A percentile compares a stretch with the other conserved stretches of the same genome.
These are phyloP conservation scores for Sesamia inferens DNA, from an alignment of 2,888 invertebrate genomes.

Conservation along the genomic window DNA sequence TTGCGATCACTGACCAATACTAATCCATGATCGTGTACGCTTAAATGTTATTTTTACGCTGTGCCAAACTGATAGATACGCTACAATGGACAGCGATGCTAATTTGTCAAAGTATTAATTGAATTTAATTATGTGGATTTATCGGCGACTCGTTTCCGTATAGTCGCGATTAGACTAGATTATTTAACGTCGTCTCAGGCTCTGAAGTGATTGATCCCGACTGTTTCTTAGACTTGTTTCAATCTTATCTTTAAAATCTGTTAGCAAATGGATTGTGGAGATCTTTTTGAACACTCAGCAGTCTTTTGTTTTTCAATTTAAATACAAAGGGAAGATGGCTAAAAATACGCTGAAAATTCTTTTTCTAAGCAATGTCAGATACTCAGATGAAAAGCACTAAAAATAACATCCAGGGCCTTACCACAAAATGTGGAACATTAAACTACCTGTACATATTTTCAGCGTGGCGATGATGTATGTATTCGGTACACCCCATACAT, in stretches of 20 bases:
- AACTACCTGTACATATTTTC: constrained; percentile 8
- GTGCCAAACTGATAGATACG: constrained; percentile 39
- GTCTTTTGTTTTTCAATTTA: not conserved
- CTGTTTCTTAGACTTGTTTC: constrained; percentile 16
- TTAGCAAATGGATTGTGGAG: not conserved
- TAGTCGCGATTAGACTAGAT: constrained; percentile 43
- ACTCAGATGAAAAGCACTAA: not conserved
- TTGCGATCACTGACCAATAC: constrained; percentile 40
- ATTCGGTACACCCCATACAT: constrained; percentile 43
- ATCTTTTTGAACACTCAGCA: not conserved
- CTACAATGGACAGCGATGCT: constrained; percentile 36
- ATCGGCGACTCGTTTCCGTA: constrained; percentile 50
- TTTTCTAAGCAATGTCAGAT: not conserved
- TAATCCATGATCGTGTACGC: constrained; percentile 45
- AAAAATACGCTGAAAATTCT: not conserved
- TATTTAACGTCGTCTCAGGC: constrained; percentile 40
- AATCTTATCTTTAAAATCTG: constrained; percentile 3
- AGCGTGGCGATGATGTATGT: constrained; percentile 41
- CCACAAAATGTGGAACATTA: not conserved
- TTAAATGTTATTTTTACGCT: constrained; percentile 49
- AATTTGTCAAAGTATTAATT: constrained; percentile 55
- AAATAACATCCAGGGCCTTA: not conserved
- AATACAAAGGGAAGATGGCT: not conserved
- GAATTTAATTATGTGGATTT: constrained; percentile 58
- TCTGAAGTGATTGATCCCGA: constrained; percentile 36